These are phyloP conservation scores for Acrocephalus arundinaceus DNA, from an alignment of 2,113 vertebrate genomes.

Conservation along the genomic window DNA sequence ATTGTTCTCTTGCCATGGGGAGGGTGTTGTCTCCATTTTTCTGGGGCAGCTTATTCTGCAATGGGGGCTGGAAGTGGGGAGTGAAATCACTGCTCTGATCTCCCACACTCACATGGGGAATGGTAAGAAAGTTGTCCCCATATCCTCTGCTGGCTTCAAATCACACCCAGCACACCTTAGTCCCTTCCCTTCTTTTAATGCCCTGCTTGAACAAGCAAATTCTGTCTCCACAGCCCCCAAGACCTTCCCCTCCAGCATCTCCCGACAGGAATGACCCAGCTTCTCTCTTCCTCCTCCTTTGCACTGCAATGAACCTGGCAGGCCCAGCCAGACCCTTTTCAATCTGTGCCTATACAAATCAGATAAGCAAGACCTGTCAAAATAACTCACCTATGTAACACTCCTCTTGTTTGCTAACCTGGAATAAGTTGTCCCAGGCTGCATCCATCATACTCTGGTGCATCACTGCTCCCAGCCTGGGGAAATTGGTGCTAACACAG, in stretches of 20 bases:
- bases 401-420: background rate
- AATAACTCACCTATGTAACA: background rate
- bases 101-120: background rate
- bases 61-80: accelerated
- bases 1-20: background rate
- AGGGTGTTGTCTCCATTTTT: background rate
- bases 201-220: background rate
- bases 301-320: background rate
- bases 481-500: background rate
- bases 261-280: background rate
- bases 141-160: background rate
- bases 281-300: background rate
- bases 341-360: background rate
- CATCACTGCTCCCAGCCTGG: background rate
- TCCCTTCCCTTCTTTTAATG: background rate
- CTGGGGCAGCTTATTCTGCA: background rate
- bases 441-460: background rate
- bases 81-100: background rate
- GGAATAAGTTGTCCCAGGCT: background rate
- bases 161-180: background rate
- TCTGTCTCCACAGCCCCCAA: background rate
- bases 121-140: background rate
- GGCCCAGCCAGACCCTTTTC: background rate
- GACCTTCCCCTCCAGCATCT: background rate
- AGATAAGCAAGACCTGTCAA: background rate